Evolutionary conservation across 2,113 vertebrate genomes (phyloP), one percentile per base, ranked within the genome.

Genomic region (Sakesphorus luctuosus): DNA sequence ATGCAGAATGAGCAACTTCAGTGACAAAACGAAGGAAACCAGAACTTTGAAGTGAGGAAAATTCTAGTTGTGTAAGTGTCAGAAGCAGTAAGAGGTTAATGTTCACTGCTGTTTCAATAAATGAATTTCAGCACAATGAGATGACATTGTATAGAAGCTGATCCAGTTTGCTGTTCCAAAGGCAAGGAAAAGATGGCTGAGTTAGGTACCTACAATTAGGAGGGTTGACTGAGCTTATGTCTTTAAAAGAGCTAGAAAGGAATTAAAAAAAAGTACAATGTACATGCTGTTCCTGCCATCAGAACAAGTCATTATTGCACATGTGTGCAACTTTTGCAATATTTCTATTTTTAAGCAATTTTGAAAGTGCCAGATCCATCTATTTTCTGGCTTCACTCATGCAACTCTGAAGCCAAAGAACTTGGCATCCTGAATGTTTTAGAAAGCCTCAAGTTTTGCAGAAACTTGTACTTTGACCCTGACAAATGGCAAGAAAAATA

Each of bases 341-440:
- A 90, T 84, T 96, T 89, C 84, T 94, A 92, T 94, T 97, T 97
- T 96, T 96, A 93, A 88, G 67, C 84, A 65, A n/a, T 96, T 94
- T 89, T 86, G 65, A 71, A 95, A 94, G 81, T 92, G 84, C 78
- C 91, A 95, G 91, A 58, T 90, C 72, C 71, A 95, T 95, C 90
- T 95, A 61, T 89, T 95, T 96, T 89, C 72, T 95, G 96, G 96
- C 94, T 97, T 84, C 56, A 59, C 20, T 94, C 0, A 0, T 59
- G 25, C 18, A 81, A 58, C 5, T 78, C 68, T 74, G 84, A 82
- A 93, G 86, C 87, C 93, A 96, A 90, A 88, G 76, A 88, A 76
- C 18, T 67, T 97, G 91, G 68, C 67, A 92, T 75, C 56, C 47
- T 93, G 72, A 89, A 63, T 33, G 14, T 36, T 94, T 84, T 74